A percentile compares a stretch with the other conserved stretches of the same genome.
Conservation (phyloP, 2,888 invertebrate genomes). For the Pecten maximus region DNA sequence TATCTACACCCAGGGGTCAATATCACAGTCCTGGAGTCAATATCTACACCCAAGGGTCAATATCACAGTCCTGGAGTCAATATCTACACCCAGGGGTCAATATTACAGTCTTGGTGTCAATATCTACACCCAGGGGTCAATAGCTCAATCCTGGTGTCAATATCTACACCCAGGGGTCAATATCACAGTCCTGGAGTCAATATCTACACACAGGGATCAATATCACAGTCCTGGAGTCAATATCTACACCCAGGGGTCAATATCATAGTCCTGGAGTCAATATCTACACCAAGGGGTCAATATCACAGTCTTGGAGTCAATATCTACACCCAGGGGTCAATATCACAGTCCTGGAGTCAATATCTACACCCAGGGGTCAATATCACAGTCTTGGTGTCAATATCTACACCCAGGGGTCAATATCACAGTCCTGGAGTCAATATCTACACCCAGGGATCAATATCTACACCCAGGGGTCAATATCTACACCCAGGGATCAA, state of each 20-base stretch:
- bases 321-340: not conserved
- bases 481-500: not conserved
- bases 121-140: not conserved
- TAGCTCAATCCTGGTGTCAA: not conserved
- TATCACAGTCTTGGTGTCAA: not conserved
- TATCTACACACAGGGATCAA: not conserved
- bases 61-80: no score
- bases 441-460: no score
- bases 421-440: not conserved
- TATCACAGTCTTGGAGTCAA: not conserved
- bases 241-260: not conserved
- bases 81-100: no score
- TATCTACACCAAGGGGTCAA: no score
- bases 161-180: not conserved
- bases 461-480: not conserved
- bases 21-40: not conserved
- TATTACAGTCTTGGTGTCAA: no score
- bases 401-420: not conserved
- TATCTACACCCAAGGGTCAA: no score
- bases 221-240: not conserved
- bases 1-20: not conserved
- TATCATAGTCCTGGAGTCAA: not conserved
- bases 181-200: not conserved
- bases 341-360: not conserved
- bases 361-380: not conserved